These are phyloP conservation scores for Hydrotaea cyrtoneurina DNA, from an alignment of 2,888 invertebrate species.

Conservation along the genomic window DNA sequence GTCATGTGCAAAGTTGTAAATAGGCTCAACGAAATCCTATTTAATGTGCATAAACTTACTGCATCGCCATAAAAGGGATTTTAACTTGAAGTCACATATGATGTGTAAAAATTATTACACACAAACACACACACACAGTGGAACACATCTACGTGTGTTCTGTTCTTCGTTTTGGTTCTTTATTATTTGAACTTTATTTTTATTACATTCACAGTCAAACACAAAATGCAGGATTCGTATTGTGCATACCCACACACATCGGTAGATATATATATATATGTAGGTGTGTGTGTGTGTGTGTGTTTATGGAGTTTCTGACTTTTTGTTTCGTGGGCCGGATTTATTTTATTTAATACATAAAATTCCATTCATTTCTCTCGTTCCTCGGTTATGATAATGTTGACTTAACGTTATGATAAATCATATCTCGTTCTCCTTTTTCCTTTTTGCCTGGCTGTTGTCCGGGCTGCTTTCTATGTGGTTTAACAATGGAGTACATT, in stretches of 20 bases:
- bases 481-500: conserved; percentile 14
- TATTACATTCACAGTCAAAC: conserved; percentile 37
- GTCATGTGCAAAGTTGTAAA: conserved; percentile 68
- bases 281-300: no score
- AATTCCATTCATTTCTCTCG: conserved; percentile 38
- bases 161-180: conserved; percentile 26
- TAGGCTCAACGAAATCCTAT: conserved; percentile 67
- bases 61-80: conserved; percentile 66
- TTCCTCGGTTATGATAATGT: conserved; percentile 59
- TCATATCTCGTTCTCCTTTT: background rate
- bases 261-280: background rate
- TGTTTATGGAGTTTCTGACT: background rate
- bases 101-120: conserved; percentile 66
- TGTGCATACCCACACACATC: background rate
- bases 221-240: background rate
- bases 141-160: background rate
- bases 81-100: conserved; percentile 67
- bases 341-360: conserved; percentile 61
- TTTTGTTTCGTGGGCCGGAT: conserved; percentile 53
- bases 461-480: background rate
- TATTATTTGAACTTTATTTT: conserved; percentile 65
- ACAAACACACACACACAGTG: background rate
- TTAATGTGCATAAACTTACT: conserved; percentile 67
- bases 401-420: conserved; percentile 54
- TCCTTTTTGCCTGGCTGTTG: background rate